A percentile compares a stretch with the other conserved stretches of the same genome.
phyloP scores from a whole-genome alignment of 2,888 invertebrate species.

The Chironomus tentans region DNA sequence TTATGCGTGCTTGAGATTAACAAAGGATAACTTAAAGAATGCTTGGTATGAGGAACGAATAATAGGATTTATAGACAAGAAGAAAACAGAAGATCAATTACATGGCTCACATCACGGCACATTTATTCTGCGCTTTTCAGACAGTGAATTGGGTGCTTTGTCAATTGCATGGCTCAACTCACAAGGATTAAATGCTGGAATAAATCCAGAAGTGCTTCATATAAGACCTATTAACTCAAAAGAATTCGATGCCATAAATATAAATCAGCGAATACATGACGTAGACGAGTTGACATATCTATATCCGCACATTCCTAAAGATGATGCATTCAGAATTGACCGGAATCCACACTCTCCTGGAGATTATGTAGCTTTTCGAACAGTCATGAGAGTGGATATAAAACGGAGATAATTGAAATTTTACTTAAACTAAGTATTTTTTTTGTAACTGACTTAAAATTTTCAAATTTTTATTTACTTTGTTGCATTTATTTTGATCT shows the following conservation, averaged over 20 bases:
- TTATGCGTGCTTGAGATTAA: background rate
- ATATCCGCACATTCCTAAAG: background rate
- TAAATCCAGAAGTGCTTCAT: background rate
- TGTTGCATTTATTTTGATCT: background rate
- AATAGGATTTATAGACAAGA: background rate
- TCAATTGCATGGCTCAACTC: background rate
- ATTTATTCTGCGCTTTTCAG: background rate
- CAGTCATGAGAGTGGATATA: background rate
- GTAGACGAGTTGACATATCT: background rate
- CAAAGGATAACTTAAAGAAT: background rate
- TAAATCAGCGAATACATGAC: background rate
- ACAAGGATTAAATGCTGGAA: background rate
- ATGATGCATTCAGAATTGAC: background rate
- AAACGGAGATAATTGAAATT: background rate
- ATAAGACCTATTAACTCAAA: background rate
- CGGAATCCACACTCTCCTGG: constrained; percentile 32
- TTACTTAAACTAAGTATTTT: too few relatives aligned
- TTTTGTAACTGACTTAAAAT: background rate
- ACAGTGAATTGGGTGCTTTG: background rate
- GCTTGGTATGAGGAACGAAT: background rate
- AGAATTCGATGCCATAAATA: background rate
- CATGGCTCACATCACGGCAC: background rate
- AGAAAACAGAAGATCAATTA: background rate
- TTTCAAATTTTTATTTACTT: background rate
- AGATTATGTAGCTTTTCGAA: background rate